A percentile compares a stretch with the other conserved stretches of the same genome.
Evolutionary conservation across 2,888 invertebrate genomes (phyloP).

Genomic region (Onchidella celtica): DNA sequence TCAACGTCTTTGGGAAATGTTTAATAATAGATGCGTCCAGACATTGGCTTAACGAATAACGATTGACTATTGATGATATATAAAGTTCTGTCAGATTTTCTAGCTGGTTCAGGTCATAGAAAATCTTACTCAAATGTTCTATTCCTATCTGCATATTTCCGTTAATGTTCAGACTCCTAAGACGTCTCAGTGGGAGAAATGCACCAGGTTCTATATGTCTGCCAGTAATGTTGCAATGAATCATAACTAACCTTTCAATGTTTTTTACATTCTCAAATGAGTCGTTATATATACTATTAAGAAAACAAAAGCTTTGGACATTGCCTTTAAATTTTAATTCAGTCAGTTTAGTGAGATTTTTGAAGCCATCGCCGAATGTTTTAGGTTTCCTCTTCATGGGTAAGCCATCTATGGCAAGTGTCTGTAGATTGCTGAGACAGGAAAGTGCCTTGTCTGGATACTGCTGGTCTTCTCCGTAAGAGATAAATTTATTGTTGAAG

Average conservation of each 20-base stretch:
- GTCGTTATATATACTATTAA: slow-evolving; percentile 9
- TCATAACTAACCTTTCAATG: slow-evolving; percentile 28
- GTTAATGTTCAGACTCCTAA: slow-evolving; percentile 36
- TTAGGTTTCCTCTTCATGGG: no score
- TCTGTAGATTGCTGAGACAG: not conserved
- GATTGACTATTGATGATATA: slow-evolving; percentile 40
- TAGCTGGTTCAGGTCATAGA: slow-evolving; percentile 36
- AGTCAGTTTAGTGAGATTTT: slow-evolving; percentile 16
- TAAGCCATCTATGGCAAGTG: slow-evolving; percentile 41
- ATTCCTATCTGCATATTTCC: slow-evolving; percentile 45
- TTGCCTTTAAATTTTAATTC: slow-evolving; percentile 14
- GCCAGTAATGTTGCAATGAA: slow-evolving; percentile 30
- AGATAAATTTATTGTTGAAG: no score
- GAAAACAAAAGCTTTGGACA: slow-evolving; percentile 16
- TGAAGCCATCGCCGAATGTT: slow-evolving; percentile 42
- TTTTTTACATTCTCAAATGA: slow-evolving; percentile 31
- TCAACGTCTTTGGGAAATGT: slow-evolving; percentile 30
- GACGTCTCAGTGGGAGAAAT: slow-evolving; percentile 27
- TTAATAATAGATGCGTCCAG: slow-evolving; percentile 14
- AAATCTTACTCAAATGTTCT: slow-evolving; percentile 24
- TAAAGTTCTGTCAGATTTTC: slow-evolving; percentile 8
- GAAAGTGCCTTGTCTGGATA: slow-evolving; percentile 49
- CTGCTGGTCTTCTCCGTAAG: no score
- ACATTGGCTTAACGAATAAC: slow-evolving; percentile 32
- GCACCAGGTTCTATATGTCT: not conserved